Evolutionary conservation across 37 sponge, comb jelly and placozoan genomes (phyloP).

Genomic region (Petrosia ficiformis): DNA sequence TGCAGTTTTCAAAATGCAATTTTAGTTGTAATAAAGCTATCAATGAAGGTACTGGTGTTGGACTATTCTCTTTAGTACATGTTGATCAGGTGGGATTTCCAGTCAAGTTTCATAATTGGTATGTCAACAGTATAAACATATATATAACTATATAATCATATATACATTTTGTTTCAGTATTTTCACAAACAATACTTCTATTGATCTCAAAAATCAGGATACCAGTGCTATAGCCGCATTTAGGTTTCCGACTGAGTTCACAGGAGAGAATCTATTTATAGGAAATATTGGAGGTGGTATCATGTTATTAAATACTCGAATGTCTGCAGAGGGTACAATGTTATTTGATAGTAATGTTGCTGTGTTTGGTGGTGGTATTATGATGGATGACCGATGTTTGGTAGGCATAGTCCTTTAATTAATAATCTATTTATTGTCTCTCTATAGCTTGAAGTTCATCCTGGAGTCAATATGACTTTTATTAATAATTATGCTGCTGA

Average conservation of each 20-base stretch:
- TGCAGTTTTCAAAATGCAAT: constrained; percentile 48
- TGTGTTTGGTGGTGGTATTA: constrained; percentile 76
- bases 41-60: constrained; percentile 80
- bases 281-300: constrained; percentile 71
- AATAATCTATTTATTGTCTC: neutral
- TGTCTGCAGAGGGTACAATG: constrained; percentile 46
- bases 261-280: constrained; percentile 45
- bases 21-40: constrained; percentile 48
- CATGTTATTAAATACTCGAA: constrained; percentile 64
- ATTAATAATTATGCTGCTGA: constrained; percentile 50
- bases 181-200: constrained; percentile 63
- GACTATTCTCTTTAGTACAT: constrained; percentile 73
- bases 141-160: neutral
- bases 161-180: constrained; percentile 18
- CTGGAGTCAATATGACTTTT: constrained; percentile 32
- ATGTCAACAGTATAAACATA: neutral
- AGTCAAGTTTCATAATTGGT: constrained; percentile 60
- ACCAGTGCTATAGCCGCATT: constrained; percentile 80
- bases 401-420: constrained; percentile 16
- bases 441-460: constrained; percentile 46
- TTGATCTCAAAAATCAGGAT: constrained; percentile 6
- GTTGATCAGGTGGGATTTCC: constrained; percentile 80
- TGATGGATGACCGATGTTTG: constrained; percentile 78
- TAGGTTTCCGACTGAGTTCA: constrained; percentile 63
- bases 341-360: constrained; percentile 52